phyloP scores from a whole-genome alignment of 2,113 vertebrate species.

The Mobula hypostoma region DNA sequence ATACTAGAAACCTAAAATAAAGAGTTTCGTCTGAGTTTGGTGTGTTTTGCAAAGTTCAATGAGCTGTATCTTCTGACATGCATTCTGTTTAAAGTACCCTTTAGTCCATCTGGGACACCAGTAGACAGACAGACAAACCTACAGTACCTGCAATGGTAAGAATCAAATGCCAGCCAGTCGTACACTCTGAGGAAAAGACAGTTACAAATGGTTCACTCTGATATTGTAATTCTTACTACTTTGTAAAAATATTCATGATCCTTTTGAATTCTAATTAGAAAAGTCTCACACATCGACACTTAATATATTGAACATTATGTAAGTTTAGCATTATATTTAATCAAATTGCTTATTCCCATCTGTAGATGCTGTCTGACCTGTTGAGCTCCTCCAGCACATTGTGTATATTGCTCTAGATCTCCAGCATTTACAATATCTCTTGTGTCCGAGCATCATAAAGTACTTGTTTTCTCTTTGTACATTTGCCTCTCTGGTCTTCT shows the following conservation, averaged over 20 bases:
- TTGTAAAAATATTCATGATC: not conserved
- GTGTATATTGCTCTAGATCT: too few species aligned
- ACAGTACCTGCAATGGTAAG: too few species aligned
- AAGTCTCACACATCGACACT: not conserved
- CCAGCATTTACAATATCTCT: too few species aligned
- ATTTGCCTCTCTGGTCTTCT: too few species aligned
- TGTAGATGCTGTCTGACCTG: too few species aligned
- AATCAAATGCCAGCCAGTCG: not conserved
- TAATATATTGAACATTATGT: not conserved
- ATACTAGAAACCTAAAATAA: too few species aligned
- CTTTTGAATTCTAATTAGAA: not conserved
- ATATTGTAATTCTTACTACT: not conserved
- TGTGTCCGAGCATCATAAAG: too few species aligned
- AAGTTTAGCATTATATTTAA: not conserved
- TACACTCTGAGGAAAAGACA: not conserved
- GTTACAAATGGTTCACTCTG: not conserved
- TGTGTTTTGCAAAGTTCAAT: not conserved
- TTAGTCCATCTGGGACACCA: not conserved
- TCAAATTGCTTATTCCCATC: too few species aligned
- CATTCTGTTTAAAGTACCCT: not conserved
- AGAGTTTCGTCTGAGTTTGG: not conserved
- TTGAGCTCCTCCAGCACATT: too few species aligned
- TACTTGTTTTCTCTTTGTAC: too few species aligned
- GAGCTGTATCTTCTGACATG: not conserved
- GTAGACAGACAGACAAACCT: too few species aligned